Percentiles rank a stretch among this genome's conserved stretches.
Conservation (phyloP, 2,113 vertebrate genomes). For the Dipodomys spectabilis region DNA sequence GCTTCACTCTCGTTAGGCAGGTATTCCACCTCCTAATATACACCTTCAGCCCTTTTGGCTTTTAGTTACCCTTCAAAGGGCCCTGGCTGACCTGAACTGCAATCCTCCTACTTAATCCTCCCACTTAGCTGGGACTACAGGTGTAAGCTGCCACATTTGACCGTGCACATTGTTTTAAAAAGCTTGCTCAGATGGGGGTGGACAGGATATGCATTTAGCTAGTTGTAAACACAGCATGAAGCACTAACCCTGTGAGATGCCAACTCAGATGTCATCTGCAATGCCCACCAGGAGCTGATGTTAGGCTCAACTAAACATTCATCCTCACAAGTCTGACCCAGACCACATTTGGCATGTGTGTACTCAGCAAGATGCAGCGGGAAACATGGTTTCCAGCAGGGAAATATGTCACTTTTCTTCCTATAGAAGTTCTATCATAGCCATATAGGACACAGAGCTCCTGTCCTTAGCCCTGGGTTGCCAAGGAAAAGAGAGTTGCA, state of each 20-base stretch:
- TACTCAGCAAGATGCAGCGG: background rate
- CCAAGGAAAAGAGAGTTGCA: background rate
- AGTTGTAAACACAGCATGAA: background rate
- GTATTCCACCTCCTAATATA: too few species aligned
- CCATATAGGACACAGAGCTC: background rate
- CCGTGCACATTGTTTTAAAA: background rate
- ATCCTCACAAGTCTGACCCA: background rate
- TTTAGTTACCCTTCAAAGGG: too few species aligned
- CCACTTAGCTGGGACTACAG: too few species aligned
- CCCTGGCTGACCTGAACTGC: too few species aligned
- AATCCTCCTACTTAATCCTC: too few species aligned
- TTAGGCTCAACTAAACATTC: background rate
- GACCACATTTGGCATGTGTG: background rate
- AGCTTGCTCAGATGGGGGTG: background rate
- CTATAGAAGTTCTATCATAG: background rate
- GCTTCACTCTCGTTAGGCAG: too few species aligned
- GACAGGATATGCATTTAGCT: background rate
- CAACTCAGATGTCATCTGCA: background rate
- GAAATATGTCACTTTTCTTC: background rate
- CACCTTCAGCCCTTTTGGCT: too few species aligned
- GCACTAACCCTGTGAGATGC: too few species aligned
- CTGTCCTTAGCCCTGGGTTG: background rate
- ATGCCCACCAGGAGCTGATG: background rate
- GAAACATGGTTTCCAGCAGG: background rate
- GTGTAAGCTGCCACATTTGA: too few species aligned